A percentile compares a stretch with the other conserved stretches of the same genome.
Conservation (phyloP, 2,113 vertebrate genomes). For the Lichenostomus cassidix region DNA sequence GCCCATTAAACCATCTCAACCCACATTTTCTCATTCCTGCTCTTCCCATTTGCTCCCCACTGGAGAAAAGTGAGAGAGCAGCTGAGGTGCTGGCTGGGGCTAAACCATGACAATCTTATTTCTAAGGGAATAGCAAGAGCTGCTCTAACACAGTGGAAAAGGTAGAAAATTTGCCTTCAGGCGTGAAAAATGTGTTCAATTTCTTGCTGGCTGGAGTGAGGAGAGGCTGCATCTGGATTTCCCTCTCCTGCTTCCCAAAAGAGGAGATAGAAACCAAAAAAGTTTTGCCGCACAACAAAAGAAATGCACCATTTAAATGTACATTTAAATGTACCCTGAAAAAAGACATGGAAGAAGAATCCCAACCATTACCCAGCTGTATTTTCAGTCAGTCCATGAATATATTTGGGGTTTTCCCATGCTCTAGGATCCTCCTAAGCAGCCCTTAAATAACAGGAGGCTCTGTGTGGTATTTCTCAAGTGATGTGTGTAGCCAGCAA, state of each 20-base stretch:
- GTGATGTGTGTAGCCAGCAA: not conserved
- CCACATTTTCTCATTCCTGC: not conserved
- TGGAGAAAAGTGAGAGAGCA: not conserved
- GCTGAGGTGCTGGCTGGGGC: not conserved
- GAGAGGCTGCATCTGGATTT: not conserved
- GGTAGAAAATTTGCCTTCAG: not conserved
- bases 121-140: not conserved
- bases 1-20: not conserved
- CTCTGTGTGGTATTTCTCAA: not conserved
- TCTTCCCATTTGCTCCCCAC: not conserved
- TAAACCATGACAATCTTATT: not conserved
- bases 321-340: rapidly evolving
- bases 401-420: rapidly evolving
- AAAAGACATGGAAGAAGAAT: not conserved
- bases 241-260: not conserved
- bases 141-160: not conserved
- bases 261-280: not conserved
- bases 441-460: not conserved
- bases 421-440: not conserved
- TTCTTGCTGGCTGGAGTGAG: not conserved
- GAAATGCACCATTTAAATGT: not conserved
- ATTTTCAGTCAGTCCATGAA: not conserved
- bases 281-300: not conserved
- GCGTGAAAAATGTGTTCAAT: not conserved
- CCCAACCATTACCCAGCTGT: not conserved